These are phyloP conservation scores for Picus viridis DNA, from an alignment of 2,797 vertebrate species.

Conservation along the genomic window DNA sequence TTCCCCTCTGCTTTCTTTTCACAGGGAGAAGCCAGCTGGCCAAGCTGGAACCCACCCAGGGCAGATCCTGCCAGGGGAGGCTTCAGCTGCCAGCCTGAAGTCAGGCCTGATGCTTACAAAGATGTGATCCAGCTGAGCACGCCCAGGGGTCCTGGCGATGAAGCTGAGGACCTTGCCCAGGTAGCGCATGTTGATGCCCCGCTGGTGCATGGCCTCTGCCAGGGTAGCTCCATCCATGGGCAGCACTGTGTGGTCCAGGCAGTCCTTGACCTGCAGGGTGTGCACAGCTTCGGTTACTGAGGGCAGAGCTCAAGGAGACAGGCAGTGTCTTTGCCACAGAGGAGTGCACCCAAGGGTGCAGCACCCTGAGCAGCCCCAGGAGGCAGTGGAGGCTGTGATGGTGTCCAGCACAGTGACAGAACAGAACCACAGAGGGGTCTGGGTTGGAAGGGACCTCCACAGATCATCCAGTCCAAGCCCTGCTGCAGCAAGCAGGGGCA, in stretches of 20 bases:
- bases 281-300: background rate
- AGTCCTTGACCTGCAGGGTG: slow-evolving; percentile 91
- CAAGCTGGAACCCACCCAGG: background rate
- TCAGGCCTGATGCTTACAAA: slow-evolving; percentile 82
- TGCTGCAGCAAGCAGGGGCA: too few relatives aligned
- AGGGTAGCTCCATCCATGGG: slow-evolving; percentile 95
- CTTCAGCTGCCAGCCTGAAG: background rate
- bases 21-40: background rate
- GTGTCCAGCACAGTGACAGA: background rate
- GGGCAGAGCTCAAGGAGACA: background rate
- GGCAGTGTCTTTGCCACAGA: background rate
- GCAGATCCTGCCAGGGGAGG: background rate
- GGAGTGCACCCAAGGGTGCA: rapidly evolving
- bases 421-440: too few relatives aligned
- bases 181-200: slow-evolving; percentile 96
- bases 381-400: background rate
- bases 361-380: rapidly evolving
- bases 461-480: too few relatives aligned
- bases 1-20: background rate
- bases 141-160: slow-evolving; percentile 87
- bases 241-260: slow-evolving; percentile 92
- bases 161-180: slow-evolving; percentile 91
- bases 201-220: slow-evolving; percentile 93
- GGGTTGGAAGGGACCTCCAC: too few relatives aligned
- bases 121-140: slow-evolving; percentile 91